Conservation (phyloP, 2,113 vertebrate species). For the Leptobrachium leishanense region DNA sequence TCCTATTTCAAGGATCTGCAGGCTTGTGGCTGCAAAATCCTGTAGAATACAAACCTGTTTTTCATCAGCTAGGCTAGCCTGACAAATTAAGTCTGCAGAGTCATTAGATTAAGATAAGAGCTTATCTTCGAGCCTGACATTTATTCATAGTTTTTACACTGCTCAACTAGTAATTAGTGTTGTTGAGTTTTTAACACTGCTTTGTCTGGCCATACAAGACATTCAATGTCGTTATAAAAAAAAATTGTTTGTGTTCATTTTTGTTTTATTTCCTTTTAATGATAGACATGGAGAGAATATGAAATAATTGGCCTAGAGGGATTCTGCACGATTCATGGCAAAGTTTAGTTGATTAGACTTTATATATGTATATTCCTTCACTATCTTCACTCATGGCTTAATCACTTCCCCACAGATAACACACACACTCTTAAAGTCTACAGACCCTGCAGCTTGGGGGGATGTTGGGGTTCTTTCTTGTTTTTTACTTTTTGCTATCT, state of each 20-base stretch:
- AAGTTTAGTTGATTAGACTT: slow-evolving; percentile 54
- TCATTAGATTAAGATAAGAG: slow-evolving; percentile 99
- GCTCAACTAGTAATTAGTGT: slow-evolving; percentile 89
- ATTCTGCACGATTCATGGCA: slow-evolving; percentile 56
- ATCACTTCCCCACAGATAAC: slow-evolving; percentile 58
- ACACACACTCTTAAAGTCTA: slow-evolving; percentile 52
- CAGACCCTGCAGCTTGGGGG: slow-evolving; percentile 49
- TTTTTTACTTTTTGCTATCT: not conserved
- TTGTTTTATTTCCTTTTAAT: slow-evolving; percentile 53
- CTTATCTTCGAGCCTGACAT: slow-evolving; percentile 93
- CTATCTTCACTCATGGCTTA: slow-evolving; percentile 49
- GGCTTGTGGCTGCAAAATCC: slow-evolving; percentile 86
- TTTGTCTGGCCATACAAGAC: slow-evolving; percentile 70
- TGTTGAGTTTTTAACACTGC: slow-evolving; percentile 80
- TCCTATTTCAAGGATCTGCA: slow-evolving; percentile 81
- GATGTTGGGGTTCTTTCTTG: slow-evolving; percentile 19
- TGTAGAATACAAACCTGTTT: slow-evolving; percentile 81
- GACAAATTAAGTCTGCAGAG: slow-evolving; percentile 95
- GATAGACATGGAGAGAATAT: slow-evolving; percentile 53
- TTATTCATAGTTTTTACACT: slow-evolving; percentile 90
- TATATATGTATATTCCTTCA: slow-evolving; percentile 53
- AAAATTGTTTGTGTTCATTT: slow-evolving; percentile 35
- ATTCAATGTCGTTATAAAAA: slow-evolving; percentile 33
- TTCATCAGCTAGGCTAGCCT: slow-evolving; percentile 84
- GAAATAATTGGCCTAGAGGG: slow-evolving; percentile 58